Evolutionary conservation across 2,888 invertebrate species (phyloP).

Genomic region (Nasonia oneida): DNA sequence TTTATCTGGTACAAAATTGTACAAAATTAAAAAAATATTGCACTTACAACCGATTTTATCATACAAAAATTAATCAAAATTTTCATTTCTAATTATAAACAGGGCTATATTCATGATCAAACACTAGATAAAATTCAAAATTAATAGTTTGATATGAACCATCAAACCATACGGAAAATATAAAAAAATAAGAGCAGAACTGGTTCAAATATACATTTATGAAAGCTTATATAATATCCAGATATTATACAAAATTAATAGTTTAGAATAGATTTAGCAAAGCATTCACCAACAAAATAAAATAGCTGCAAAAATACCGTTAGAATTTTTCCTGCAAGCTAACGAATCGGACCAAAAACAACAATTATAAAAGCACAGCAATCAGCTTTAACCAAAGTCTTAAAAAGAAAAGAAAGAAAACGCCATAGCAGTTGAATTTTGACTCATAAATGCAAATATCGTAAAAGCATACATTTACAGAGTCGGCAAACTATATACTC

Average conservation of each 20-base stretch:
- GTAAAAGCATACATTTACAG: constrained; percentile 1
- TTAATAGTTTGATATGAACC: constrained; percentile 33
- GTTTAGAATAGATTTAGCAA: constrained; percentile 7
- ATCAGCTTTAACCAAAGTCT: constrained; percentile 12
- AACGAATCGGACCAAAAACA: neutral
- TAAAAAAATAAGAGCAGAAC: neutral
- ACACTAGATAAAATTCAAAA: constrained; percentile 6
- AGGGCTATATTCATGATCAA: neutral
- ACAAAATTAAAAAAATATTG: neutral
- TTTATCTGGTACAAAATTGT: neutral
- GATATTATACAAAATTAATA: constrained; percentile 35
- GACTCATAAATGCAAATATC: constrained; percentile 47
- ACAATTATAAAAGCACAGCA: neutral
- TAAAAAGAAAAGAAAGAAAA: constrained; percentile 26
- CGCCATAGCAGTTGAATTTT: constrained; percentile 9
- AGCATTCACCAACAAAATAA: neutral
- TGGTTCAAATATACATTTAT: neutral
- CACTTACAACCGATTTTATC: neutral
- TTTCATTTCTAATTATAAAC: neutral
- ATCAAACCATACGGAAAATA: constrained; percentile 32
- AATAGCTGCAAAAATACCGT: constrained; percentile 21
- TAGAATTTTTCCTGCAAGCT: neutral
- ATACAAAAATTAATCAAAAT: neutral
- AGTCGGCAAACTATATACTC: constrained; percentile 63
- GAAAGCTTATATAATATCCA: neutral